These are phyloP conservation scores for Listronotus bonariensis DNA, from an alignment of 1,140 invertebrate genomes.

Conservation along the genomic window DNA sequence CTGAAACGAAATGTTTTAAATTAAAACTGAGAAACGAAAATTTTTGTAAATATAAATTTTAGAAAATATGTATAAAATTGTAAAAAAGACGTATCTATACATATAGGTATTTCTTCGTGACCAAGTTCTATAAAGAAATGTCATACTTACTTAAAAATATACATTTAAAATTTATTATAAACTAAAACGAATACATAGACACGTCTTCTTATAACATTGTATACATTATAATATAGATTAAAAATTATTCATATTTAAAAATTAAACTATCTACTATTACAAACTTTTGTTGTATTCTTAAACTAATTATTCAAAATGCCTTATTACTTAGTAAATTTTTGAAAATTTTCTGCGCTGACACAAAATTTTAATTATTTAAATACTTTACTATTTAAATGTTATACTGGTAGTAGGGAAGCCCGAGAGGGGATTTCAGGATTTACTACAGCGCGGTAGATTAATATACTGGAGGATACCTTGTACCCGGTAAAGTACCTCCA, in stretches of 20 bases:
- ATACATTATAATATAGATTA: slow-evolving; percentile 2
- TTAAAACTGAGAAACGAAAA: slow-evolving; percentile 35
- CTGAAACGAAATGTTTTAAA: slow-evolving; percentile 39
- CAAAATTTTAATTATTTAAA: no score
- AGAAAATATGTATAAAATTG: slow-evolving; percentile 5
- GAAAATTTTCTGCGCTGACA: no score
- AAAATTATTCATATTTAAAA: neutral
- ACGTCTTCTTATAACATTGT: slow-evolving; percentile 6
- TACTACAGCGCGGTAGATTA: no score
- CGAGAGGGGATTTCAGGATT: no score
- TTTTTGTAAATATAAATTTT: slow-evolving; percentile 3
- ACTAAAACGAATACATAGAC: slow-evolving; percentile 7
- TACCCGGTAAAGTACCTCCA: no score
- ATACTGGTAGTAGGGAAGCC: no score
- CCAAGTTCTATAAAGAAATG: slow-evolving; percentile 27
- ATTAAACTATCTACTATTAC: neutral
- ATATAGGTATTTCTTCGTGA: slow-evolving; percentile 18
- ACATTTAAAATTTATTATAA: slow-evolving; percentile 12
- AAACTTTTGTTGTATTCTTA: neutral
- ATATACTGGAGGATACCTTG: no score
- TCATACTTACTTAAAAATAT: slow-evolving; percentile 5
- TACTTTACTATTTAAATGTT: no score
- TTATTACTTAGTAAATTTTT: slow-evolving; percentile 2
- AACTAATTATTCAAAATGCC: slow-evolving; percentile 11
- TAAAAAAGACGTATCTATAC: neutral